Conservation (phyloP, 2,888 invertebrate species). For the Papilio gigon region DNA sequence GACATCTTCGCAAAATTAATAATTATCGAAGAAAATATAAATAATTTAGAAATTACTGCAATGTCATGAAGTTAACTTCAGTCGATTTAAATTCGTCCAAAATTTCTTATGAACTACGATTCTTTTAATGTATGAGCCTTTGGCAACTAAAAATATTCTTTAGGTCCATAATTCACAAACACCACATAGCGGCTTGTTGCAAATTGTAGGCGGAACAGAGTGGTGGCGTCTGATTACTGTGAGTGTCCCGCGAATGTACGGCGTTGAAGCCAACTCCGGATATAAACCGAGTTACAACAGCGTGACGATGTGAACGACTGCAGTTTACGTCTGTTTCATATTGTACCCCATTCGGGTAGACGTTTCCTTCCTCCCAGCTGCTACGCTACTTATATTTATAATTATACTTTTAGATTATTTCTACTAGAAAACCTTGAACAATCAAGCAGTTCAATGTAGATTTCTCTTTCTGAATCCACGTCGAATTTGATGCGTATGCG, state of each 20-base stretch:
- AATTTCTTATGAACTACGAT: background rate
- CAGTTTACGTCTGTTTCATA: constrained; percentile 26
- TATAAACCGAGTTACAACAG: constrained; percentile 48
- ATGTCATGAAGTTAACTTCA: no score
- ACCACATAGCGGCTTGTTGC: background rate
- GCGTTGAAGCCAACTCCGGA: constrained; percentile 30
- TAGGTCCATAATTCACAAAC: background rate
- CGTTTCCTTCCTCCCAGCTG: background rate
- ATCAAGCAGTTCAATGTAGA: no score
- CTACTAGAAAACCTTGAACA: background rate
- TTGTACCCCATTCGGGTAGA: constrained; percentile 13
- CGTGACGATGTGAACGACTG: constrained; percentile 46
- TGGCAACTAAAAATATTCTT: background rate
- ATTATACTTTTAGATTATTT: background rate
- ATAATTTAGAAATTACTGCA: no score
- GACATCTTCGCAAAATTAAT: background rate
- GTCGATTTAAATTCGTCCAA: background rate
- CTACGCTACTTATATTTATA: background rate
- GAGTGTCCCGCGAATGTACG: constrained; percentile 28
- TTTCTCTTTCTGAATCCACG: no score
- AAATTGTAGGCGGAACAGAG: constrained; percentile 36
- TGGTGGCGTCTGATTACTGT: constrained; percentile 31
- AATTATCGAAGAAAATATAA: no score
- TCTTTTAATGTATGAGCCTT: background rate
- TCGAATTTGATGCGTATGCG: background rate